A percentile compares a stretch with the other conserved stretches of the same genome.
Evolutionary conservation across 2,888 invertebrate species (phyloP).

Genomic region (Brachyptera putata): DNA sequence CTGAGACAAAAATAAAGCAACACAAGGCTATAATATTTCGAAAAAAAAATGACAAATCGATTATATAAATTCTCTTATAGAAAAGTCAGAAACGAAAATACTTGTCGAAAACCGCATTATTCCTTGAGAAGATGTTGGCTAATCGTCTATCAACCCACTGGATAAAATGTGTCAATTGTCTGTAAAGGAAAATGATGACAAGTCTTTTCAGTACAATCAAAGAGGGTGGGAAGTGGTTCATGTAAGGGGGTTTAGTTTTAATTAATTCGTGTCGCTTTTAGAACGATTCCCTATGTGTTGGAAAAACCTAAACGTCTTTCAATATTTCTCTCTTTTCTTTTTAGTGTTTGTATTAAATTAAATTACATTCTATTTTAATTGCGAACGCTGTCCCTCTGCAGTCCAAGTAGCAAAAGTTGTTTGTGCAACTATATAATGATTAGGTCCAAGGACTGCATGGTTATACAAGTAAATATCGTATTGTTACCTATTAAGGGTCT

Average conservation of each 20-base stretch:
- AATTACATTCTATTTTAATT: background rate
- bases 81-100: background rate
- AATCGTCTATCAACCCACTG: background rate
- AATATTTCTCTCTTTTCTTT: background rate
- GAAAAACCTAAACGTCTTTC: conserved; percentile 1
- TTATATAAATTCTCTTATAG: too few relatives aligned
- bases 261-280: conserved; percentile 10
- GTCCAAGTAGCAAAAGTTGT: conserved; percentile 38
- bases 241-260: conserved; percentile 2
- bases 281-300: background rate
- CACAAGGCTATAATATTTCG: conserved; percentile 16
- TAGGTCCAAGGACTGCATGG: background rate
- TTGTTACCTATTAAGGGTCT: conserved; percentile 56
- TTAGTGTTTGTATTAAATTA: background rate
- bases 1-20: conserved; percentile 20
- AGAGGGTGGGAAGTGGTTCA: conserved; percentile 17
- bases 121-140: too few relatives aligned
- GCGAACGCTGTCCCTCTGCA: conserved; percentile 36
- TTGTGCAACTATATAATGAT: background rate
- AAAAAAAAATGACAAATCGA: conserved; percentile 11
- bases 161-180: background rate
- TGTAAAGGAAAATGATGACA: conserved; percentile 1
- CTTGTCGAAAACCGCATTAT: background rate
- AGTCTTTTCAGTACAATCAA: conserved; percentile 10
- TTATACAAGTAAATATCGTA: too few relatives aligned